phyloP scores from a whole-genome alignment of 2,888 invertebrate genomes.

The Leptogaster cylindrica region DNA sequence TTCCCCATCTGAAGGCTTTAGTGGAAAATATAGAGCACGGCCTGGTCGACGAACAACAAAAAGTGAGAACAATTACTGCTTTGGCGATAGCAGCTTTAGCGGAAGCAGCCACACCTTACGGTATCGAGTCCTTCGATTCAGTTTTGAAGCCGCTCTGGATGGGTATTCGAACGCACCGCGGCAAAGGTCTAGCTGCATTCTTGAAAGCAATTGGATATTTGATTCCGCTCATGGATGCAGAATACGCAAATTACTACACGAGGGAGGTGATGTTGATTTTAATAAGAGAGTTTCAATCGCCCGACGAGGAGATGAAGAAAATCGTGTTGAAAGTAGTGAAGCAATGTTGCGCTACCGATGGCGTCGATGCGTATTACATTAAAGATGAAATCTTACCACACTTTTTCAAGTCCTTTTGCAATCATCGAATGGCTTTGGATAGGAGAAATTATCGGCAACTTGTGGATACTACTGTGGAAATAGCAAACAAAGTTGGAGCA shows the following conservation, averaged over 20 bases:
- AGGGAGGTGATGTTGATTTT: slow-evolving; percentile 92
- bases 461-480: slow-evolving; percentile 99
- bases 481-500: slow-evolving; percentile 99
- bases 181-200: slow-evolving; percentile 96
- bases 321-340: slow-evolving; percentile 99
- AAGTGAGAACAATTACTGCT: slow-evolving; percentile 94
- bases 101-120: slow-evolving; percentile 99
- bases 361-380: slow-evolving; percentile 99
- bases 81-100: slow-evolving; percentile 97
- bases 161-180: slow-evolving; percentile 90
- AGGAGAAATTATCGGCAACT: slow-evolving; percentile 96
- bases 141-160: slow-evolving; percentile 99
- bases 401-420: slow-evolving; percentile 99
- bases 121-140: slow-evolving; percentile 99
- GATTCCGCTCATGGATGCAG: slow-evolving; percentile 99
- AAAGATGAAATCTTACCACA: slow-evolving; percentile 98
- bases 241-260: slow-evolving; percentile 99
- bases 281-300: slow-evolving; percentile 99
- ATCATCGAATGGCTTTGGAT: slow-evolving; percentile 99
- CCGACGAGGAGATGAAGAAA: slow-evolving; percentile 99
- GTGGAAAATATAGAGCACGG: slow-evolving; percentile 99
- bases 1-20: slow-evolving; percentile 95
- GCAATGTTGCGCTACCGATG: slow-evolving; percentile 99
- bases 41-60: slow-evolving; percentile 97
- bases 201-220: slow-evolving; percentile 98